Base-by-base conservation (phyloP, 2,797 vertebrate genomes). In the Gobio occitaniae region DNA sequence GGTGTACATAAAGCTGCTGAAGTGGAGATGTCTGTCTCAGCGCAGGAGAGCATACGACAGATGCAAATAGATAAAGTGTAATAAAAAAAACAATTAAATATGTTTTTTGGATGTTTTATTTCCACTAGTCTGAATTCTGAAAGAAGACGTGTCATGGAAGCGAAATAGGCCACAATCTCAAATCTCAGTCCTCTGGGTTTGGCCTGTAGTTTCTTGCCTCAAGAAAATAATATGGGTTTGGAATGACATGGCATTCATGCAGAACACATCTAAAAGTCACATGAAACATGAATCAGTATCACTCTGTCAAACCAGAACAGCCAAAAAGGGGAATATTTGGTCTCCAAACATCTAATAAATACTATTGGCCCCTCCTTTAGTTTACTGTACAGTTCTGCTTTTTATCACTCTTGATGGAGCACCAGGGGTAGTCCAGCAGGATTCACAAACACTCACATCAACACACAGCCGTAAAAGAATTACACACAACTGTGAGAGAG, bases 361-460 rank as follows among this genome's bases (percentile, higher is more conserved):
- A 52, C 17, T 6, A n/a, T 19, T 3, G 12, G 19, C 12, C 47
- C n/a, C 19, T 52, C 61, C 19, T 80, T 66, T 11, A 50, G 47
- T 80, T 80, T 68, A 80, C 78, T n/a, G 17, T 68, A 38, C 12
- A 2, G 44, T 80, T 78, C 77, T 68, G 61, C 63, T 50, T 52
- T 66, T 36, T 47, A 78, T 63, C 41, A 48, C 41, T 80, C 25
- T 61, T 78, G 25, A 54, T 2, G 2, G 25, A 32, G 25, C 47
- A 52, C 47, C 25, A 38, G 36, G 12, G 5, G 3, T 4, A 3
- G 0, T 78, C 77, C 32, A 10, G 54, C 38, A 25, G 41, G 6
- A 65, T 47, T 32, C 6, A 12, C 59, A 21, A 59, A 32, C 70
- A 63, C 56, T 36, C 69, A 63, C 38, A 78, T 61, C 69, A 48